Evolutionary conservation across 1,140 invertebrate genomes (phyloP).

Genomic region (Pseudachorutes palmiensis): DNA sequence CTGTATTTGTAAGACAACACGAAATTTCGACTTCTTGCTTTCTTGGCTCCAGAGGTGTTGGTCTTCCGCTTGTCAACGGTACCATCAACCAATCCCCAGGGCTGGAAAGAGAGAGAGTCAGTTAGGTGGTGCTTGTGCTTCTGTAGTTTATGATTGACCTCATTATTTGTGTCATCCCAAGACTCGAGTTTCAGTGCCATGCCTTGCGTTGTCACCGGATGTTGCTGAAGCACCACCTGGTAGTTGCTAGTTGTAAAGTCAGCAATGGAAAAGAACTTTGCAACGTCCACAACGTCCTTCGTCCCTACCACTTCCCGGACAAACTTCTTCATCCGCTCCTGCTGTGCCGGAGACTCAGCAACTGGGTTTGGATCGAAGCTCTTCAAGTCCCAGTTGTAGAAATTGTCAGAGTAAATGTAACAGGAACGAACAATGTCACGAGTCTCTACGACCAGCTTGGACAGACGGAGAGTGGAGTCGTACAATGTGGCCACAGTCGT

Average conservation of each 20-base stretch:
- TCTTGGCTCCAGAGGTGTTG: neutral
- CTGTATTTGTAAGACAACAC: neutral
- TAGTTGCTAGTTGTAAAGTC: conserved; percentile 25
- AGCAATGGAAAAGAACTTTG: conserved; percentile 17
- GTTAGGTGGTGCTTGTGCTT: neutral
- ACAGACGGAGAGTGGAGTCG: conserved; percentile 13
- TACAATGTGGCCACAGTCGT: conserved; percentile 21
- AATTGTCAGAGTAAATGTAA: conserved; percentile 25
- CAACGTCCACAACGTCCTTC: conserved; percentile 11
- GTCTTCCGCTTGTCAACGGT: neutral
- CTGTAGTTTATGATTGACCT: neutral
- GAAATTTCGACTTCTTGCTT: neutral
- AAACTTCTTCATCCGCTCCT: conserved; percentile 2
- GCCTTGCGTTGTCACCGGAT: conserved; percentile 6
- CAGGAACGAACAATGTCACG: conserved; percentile 26
- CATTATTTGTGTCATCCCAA: neutral
- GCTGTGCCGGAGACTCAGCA: neutral
- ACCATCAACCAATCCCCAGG: neutral
- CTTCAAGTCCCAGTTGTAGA: conserved; percentile 25
- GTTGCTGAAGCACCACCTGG: conserved; percentile 19
- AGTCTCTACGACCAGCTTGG: conserved; percentile 19
- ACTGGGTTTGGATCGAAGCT: conserved; percentile 9
- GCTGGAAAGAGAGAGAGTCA: neutral
- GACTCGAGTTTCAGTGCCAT: conserved; percentile 19
- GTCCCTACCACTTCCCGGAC: neutral